phyloP scores from a whole-genome alignment of 1,140 invertebrate species.

The Eriosoma lanigerum region DNA sequence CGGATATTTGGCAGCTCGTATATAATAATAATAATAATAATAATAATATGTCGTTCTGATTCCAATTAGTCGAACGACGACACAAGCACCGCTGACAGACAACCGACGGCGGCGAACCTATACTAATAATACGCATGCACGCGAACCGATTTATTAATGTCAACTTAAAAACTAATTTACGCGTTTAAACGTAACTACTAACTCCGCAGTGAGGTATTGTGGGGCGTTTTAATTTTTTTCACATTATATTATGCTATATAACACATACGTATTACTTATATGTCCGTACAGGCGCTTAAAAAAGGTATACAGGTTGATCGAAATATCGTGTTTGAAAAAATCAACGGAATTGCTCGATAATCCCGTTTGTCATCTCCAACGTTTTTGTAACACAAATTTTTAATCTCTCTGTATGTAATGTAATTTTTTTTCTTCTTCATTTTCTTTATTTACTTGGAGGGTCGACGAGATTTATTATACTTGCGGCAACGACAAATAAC shows the following conservation, averaged over 20 bases:
- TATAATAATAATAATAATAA: slow-evolving; percentile 30
- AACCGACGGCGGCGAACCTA: slow-evolving; percentile 13
- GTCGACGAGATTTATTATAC: slow-evolving; percentile 32
- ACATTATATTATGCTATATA: background rate
- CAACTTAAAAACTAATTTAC: slow-evolving; percentile 51
- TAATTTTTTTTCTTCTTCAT: background rate
- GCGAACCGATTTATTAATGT: slow-evolving; percentile 49
- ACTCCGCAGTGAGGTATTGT: slow-evolving; percentile 26
- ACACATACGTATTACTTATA: background rate
- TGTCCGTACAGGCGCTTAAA: no score
- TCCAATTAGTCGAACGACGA: slow-evolving; percentile 51
- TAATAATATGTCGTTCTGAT: slow-evolving; percentile 44
- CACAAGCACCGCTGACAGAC: slow-evolving; percentile 46
- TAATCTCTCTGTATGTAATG: background rate
- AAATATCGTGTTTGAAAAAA: no score
- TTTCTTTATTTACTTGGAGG: background rate
- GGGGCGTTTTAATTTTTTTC: background rate
- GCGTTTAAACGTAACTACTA: slow-evolving; percentile 20
- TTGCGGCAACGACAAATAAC: slow-evolving; percentile 39
- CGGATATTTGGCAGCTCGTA: slow-evolving; percentile 37
- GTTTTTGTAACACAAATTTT: no score
- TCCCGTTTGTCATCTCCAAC: no score
- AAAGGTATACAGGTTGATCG: no score
- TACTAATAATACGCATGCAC: slow-evolving; percentile 22
- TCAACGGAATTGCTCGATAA: no score